Evolutionary conservation across 1,140 invertebrate genomes (phyloP).

Genomic region (Drosophila melanogaster): Release_6_plus_ISO1_MT NT_037436.4:22678001-22678500

Average conservation of each 20-base stretch:
- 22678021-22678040: conserved; percentile 47
- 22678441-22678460: conserved; percentile 58
- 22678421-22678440: conserved; percentile 20
- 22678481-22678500: conserved; percentile 77
- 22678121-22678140: conserved; percentile 2
- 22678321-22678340: conserved; percentile 44
- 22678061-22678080: conserved; percentile 24
- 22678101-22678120: not conserved
- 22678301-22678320: conserved; percentile 1
- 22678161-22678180: conserved; percentile 22
- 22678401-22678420: conserved; percentile 36
- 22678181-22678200: conserved; percentile 1
- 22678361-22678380: conserved; percentile 39
- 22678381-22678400: conserved; percentile 40
- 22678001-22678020: not conserved
- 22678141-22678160: conserved; percentile 3
- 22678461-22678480: conserved; percentile 29
- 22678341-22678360: conserved; percentile 54
- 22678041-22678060: conserved; percentile 70
- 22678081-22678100: not conserved
- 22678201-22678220: conserved; percentile 13
- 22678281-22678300: conserved; percentile 17
- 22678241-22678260: conserved; percentile 21
- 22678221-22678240: conserved; percentile 33
- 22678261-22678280: conserved; percentile 30